Evolutionary conservation across 1,140 invertebrate genomes (phyloP).

Genomic region (Caenorhabditis tropicalis): DNA sequence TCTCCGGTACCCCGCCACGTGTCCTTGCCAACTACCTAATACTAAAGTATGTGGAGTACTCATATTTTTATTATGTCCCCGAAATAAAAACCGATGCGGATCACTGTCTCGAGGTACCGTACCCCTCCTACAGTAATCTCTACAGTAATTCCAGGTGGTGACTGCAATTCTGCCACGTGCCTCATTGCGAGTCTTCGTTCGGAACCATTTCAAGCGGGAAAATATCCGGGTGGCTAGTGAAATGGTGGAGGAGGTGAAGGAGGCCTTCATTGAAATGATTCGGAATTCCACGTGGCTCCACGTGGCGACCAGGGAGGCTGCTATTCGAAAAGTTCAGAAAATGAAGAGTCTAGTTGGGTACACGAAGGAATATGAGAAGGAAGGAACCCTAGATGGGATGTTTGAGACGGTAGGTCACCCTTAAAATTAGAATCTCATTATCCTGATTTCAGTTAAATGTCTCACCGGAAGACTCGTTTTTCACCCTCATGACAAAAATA

Average conservation of each 20-base stretch:
- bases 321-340: background rate
- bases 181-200: background rate
- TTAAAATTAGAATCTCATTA: background rate
- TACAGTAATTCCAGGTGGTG: background rate
- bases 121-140: background rate
- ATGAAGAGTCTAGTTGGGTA: slow-evolving; percentile 13
- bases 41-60: background rate
- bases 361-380: slow-evolving; percentile 13
- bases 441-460: background rate
- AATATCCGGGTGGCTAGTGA: background rate
- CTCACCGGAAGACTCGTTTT: background rate
- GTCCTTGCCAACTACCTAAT: background rate
- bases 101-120: background rate
- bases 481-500: background rate
- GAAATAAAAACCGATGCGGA: background rate
- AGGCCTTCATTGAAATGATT: background rate
- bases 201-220: slow-evolving; percentile 6
- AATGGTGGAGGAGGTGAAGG: background rate
- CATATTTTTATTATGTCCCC: background rate
- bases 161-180: background rate
- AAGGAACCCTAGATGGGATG: background rate
- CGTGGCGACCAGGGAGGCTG: background rate
- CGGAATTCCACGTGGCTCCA: background rate
- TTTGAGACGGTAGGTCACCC: background rate
- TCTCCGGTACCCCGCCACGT: background rate